Evolutionary conservation across 2,888 invertebrate species (phyloP), one percentile per base, ranked within the genome.

Genomic region (Stegana nigrithorax): DNA sequence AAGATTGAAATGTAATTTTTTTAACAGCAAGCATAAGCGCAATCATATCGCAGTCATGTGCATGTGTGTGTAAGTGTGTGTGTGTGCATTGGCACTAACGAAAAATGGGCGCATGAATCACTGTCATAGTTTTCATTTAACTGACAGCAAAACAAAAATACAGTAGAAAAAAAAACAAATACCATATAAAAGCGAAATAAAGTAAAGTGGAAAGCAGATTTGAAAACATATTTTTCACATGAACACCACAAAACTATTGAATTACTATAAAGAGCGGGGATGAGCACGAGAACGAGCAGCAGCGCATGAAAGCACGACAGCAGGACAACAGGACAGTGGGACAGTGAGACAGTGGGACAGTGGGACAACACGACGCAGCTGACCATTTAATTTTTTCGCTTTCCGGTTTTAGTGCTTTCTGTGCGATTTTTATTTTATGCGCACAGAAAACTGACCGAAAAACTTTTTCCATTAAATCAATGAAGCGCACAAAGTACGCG

Each of bases 381-480:
- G 6, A 14, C 14, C 3, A 39, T 39, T 39, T 1, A n/a, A 39
- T n/a, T 4, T n/a, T n/a, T n/a, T 14, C 14, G 36, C 36, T 36
- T 36, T 8, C 23, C 12, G 21, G 19, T 56, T 36, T n/a, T 21
- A 23, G 14, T 32, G 36, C 14, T 39, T 26, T 39, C 17, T 56
- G 25, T 50, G 50, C 8, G 8, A 25, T 10, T 56, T 39, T 39
- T 42, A 42, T 56, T 36, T 36, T 39, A 21, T 56, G 55, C 36
- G n/a, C n/a, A n/a, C 56, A 56, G 7, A 21, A 44, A 42, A 50
- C 36, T 45, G 32, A 26, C 60, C 53, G 21, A 47, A 76, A 73
- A 78, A 79, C 68, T 78, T 78, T 78, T 78, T 68, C 79, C 78
- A 78, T 79, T 79, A 77, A 77, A 77, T 78, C 78, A 78, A 79